phyloP scores from a whole-genome alignment of 2,113 vertebrate genomes.

The Coracopsis vasa region DNA sequence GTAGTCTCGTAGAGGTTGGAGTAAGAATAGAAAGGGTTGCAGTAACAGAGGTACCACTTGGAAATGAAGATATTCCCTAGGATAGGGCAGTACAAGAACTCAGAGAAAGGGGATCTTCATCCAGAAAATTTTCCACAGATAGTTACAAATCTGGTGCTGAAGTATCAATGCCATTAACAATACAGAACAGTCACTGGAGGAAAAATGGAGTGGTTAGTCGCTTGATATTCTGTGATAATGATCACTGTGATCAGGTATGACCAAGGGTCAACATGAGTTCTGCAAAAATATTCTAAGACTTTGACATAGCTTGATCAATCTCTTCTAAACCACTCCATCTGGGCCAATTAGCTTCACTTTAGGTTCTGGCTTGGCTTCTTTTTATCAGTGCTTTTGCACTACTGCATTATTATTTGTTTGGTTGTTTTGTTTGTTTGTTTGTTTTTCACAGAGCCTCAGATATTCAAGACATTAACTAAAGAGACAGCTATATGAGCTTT shows the following conservation, averaged over 20 bases:
- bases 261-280: neutral
- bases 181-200: neutral
- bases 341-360: neutral
- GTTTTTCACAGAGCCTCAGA: neutral
- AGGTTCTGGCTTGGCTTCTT: neutral
- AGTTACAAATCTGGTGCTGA: neutral
- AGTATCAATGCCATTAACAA: neutral
- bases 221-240: neutral
- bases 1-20: neutral
- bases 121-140: neutral
- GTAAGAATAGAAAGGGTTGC: neutral
- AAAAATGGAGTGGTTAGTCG: neutral
- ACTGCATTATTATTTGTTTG: neutral
- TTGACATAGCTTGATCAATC: constrained; percentile 4
- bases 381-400: neutral
- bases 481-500: neutral
- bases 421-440: no score
- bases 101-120: neutral
- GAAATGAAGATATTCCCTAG: neutral
- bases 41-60: neutral
- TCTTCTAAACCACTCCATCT: neutral
- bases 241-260: neutral
- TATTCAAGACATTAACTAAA: neutral
- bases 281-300: constrained; percentile 3
- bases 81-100: neutral